A percentile compares a stretch with the other conserved stretches of the same genome.
Conservation (phyloP, 2,113 vertebrate genomes). For the Porphyrio hochstetteri region DNA sequence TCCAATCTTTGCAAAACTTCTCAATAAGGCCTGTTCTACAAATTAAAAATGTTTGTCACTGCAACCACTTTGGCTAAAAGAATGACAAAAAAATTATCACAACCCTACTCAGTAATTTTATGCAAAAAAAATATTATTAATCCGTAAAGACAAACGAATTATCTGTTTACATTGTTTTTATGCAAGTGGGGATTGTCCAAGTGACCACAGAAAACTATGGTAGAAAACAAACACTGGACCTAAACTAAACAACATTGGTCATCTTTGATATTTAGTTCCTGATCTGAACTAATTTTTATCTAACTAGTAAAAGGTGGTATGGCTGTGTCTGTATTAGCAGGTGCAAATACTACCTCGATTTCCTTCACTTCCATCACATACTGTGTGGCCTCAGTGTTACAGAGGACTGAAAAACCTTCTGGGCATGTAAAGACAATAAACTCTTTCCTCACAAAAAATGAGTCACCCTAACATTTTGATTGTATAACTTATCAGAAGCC, state of each 20-base stretch:
- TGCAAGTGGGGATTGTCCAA: background rate
- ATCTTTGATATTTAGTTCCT: background rate
- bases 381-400: background rate
- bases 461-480: background rate
- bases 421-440: background rate
- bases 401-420: background rate
- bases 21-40: background rate
- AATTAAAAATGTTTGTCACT: background rate
- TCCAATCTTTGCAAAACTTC: background rate
- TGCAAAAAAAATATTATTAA: background rate
- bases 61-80: background rate
- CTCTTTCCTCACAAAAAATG: background rate
- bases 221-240: background rate
- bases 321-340: constrained; percentile 4
- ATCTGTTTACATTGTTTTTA: background rate
- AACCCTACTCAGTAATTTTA: background rate
- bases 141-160: background rate
- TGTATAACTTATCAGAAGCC: background rate
- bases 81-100: background rate
- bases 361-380: background rate
- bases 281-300: background rate
- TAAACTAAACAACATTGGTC: background rate
- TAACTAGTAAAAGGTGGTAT: background rate
- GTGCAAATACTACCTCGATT: background rate
- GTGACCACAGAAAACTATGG: background rate